Base-by-base conservation (phyloP, 2,888 invertebrate species). In the Sinohyriopsis cumingii region DNA sequence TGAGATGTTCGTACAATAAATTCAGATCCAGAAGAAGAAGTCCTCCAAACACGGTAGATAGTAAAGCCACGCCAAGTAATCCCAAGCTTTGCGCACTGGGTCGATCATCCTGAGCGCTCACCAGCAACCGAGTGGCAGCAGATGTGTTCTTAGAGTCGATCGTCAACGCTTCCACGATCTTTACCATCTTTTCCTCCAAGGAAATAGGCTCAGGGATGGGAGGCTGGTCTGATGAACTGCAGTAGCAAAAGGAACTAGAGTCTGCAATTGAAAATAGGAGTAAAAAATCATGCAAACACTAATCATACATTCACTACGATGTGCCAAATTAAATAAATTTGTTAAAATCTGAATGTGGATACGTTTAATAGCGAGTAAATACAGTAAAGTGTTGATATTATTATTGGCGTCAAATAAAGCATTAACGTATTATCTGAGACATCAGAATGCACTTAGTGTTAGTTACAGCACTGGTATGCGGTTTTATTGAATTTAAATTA, bases 21-120 rank as follows among this genome's bases (percentile, higher is more conserved):
- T 65, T 69, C 5, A 72, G 63, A 54, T 75, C 75, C 72, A 75
- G 62, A 18, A 75, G 57, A 15, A 75, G 55, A 18, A 75, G 63
- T 1, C 70, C 68, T 5, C 75, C 75, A 66, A 75, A 72, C 57
- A 75, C 72, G 5, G 55, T 64, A 24, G 71, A 59, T 61, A 75
- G 56, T 18, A 75, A 20, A 3, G 63, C 68, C 22, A 72, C 72
- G 45, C 75, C 72, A 4, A 75, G 33, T 24, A 54, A 68, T 45
- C 77, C 77, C 5, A 77, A 72, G 20, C 74, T 69, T 1, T 68
- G 25, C 25, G 77, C 77, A 65, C 74, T 77, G 9, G 77, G 68
- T 24, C 77, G 62, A 61, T 74, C 65, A 61, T 77, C 77, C 60
- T 77, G 72, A 33, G 74, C 74, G 24, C 74, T 70, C 0, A 55